These are phyloP conservation scores for Pipistrellus pygmaeus DNA, from an alignment of 2,797 vertebrate species.

Conservation along the genomic window DNA sequence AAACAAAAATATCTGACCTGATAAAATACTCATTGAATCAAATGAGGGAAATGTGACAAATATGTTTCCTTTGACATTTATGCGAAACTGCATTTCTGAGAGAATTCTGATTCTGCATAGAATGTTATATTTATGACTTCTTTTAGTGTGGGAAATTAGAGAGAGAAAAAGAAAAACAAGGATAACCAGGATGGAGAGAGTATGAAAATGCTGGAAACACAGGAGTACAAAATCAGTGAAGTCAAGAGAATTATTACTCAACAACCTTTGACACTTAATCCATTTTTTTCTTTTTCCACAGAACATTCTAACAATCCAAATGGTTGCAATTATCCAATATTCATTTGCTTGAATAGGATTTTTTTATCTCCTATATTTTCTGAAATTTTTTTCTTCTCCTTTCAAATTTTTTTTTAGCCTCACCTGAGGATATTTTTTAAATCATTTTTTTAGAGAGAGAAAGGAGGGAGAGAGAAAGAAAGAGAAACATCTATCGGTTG, in stretches of 20 bases:
- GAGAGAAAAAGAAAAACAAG: slow-evolving; percentile 13
- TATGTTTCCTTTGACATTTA: slow-evolving; percentile 22
- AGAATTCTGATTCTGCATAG: neutral
- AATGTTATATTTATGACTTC: slow-evolving; percentile 5
- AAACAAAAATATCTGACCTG: neutral
- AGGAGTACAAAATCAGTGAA: neutral
- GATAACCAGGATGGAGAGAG: neutral
- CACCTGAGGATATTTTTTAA: neutral
- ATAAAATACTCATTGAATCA: slow-evolving; percentile 51
- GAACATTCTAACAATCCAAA: slow-evolving; percentile 46
- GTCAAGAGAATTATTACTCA: slow-evolving; percentile 46
- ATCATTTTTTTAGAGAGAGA: neutral
- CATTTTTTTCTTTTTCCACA: neutral
- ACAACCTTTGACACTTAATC: slow-evolving; percentile 14
- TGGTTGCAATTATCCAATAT: slow-evolving; percentile 8
- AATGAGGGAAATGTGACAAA: neutral
- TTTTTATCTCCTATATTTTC: slow-evolving; percentile 45
- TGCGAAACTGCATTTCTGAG: slow-evolving; percentile 54
- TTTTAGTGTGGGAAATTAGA: slow-evolving; percentile 7
- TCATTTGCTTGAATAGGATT: slow-evolving; percentile 3
- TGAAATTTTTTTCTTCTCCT: slow-evolving; percentile 14
- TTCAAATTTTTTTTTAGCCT: slow-evolving; percentile 4
- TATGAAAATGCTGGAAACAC: neutral
- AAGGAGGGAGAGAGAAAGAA: neutral
- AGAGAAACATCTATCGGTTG: neutral